Evolutionary conservation across 2,888 invertebrate species (phyloP).

Genomic region (Philopedon plagiatum): DNA sequence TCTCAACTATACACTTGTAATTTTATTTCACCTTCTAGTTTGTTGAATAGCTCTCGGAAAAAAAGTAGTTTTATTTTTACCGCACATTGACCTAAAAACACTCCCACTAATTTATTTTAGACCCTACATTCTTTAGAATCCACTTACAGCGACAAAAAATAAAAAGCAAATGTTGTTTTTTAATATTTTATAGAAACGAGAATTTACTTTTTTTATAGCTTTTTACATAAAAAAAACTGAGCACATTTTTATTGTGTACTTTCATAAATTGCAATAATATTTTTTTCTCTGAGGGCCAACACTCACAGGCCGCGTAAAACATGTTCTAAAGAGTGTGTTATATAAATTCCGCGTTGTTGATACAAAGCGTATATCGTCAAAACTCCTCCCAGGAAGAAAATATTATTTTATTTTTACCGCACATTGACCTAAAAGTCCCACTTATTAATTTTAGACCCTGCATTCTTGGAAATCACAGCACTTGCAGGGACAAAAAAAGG

Average conservation of each 20-base stretch:
- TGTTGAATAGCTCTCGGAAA: not conserved
- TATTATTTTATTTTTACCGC: not conserved
- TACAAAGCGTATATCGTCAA: too few species aligned
- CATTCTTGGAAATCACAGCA: not conserved
- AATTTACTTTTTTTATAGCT: too few species aligned
- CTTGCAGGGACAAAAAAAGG: not conserved
- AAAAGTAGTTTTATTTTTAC: not conserved
- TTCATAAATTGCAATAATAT: too few species aligned
- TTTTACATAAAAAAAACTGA: too few species aligned
- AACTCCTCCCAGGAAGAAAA: not conserved
- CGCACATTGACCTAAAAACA: constrained; percentile 2
- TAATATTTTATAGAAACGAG: not conserved
- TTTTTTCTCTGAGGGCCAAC: too few species aligned
- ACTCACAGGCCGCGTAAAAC: too few species aligned
- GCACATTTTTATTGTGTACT: too few species aligned
- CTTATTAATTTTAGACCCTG: not conserved
- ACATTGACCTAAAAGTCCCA: not conserved
- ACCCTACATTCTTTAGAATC: not conserved
- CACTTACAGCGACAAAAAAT: not conserved
- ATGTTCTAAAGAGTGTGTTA: too few species aligned
- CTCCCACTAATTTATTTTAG: not conserved
- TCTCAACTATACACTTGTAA: not conserved
- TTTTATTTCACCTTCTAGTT: not conserved
- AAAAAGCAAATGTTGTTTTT: not conserved
- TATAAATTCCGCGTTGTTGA: too few species aligned